phyloP scores from a whole-genome alignment of 2,888 invertebrate species.

The Tillus elongatus region DNA sequence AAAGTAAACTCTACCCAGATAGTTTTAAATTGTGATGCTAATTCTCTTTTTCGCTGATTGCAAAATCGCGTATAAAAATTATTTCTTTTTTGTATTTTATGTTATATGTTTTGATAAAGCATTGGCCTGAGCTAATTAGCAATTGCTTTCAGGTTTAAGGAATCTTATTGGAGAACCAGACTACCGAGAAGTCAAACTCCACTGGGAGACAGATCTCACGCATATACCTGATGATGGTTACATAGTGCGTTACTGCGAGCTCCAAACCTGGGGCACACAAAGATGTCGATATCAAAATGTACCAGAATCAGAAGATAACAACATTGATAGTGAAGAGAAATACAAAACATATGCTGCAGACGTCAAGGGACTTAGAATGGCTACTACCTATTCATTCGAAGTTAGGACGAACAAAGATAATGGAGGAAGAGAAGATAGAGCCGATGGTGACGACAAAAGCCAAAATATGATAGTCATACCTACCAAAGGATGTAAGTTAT shows the following conservation, averaged over 20 bases:
- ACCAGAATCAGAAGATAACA: conserved; percentile 25
- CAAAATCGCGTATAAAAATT: too few relatives aligned
- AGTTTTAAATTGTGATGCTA: too few relatives aligned
- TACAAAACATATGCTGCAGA: conserved; percentile 49
- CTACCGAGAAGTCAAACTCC: conserved; percentile 54
- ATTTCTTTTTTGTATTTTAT: too few relatives aligned
- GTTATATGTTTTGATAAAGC: too few relatives aligned
- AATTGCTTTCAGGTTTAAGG: conserved; percentile 46
- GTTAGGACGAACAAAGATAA: conserved; percentile 46
- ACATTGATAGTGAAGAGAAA: conserved; percentile 29
- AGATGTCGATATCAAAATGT: conserved; percentile 53
- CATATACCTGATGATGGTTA: conserved; percentile 49
- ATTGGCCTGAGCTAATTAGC: too few relatives aligned
- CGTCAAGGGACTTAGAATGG: conserved; percentile 66
- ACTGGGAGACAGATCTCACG: conserved; percentile 51
- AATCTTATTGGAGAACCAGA: conserved; percentile 58
- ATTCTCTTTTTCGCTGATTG: too few relatives aligned
- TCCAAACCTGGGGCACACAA: conserved; percentile 71
- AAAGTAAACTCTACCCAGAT: too few relatives aligned
- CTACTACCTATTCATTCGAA: conserved; percentile 73
- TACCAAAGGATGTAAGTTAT: conserved; percentile 72
- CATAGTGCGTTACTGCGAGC: conserved; percentile 67
- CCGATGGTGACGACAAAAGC: conserved; percentile 43
- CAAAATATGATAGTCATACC: conserved; percentile 64
- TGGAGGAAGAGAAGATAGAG: conserved; percentile 38